Conservation (phyloP, 2,888 invertebrate genomes). For the Trachelus tabidus region DNA sequence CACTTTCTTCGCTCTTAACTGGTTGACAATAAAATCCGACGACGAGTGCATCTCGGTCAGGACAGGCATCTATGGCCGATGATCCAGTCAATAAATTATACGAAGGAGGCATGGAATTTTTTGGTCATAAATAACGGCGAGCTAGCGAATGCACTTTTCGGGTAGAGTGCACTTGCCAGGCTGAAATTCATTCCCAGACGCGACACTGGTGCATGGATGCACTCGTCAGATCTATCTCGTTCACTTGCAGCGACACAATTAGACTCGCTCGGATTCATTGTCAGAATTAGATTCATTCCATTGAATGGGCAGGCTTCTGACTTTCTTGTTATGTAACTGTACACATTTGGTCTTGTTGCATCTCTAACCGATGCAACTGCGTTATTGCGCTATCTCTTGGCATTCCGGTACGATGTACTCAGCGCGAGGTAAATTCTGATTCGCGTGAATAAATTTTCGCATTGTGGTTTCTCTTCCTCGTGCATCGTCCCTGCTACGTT, state of each 20-base stretch:
- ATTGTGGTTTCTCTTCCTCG: neutral
- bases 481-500: neutral
- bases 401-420: neutral
- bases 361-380: neutral
- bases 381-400: neutral
- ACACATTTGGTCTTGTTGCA: neutral
- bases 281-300: neutral
- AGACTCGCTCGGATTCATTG: neutral
- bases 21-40: neutral
- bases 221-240: neutral
- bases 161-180: neutral
- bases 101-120: neutral
- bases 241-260: neutral
- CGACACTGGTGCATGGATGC: neutral
- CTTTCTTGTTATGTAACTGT: neutral
- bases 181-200: neutral
- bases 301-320: neutral
- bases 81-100: neutral
- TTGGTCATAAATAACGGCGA: accelerated
- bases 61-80: neutral
- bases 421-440: neutral
- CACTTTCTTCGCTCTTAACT: neutral
- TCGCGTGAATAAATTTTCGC: neutral
- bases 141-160: neutral
- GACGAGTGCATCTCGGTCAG: neutral